Evolutionary conservation across 2,888 invertebrate genomes (phyloP).

Genomic region (Acanthosoma haemorrhoidale): DNA sequence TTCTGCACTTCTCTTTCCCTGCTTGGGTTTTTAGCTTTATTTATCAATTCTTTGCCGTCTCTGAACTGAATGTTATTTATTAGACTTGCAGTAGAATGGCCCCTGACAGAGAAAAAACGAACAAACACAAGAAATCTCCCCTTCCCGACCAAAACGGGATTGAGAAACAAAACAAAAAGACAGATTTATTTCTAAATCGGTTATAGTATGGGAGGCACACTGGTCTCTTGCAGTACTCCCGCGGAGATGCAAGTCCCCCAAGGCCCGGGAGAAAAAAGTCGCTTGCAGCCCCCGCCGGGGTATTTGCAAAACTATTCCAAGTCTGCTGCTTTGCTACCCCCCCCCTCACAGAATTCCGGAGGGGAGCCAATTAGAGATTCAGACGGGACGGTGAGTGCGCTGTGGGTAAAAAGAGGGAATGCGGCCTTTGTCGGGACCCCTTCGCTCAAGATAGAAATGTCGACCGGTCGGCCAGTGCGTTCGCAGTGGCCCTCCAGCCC

Average conservation of each 20-base stretch:
- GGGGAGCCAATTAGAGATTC: slow-evolving; percentile 20
- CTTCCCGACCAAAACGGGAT: too few relatives aligned
- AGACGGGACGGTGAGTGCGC: slow-evolving; percentile 14
- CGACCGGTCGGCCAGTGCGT: neutral
- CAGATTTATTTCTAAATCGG: neutral
- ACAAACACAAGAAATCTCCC: too few relatives aligned
- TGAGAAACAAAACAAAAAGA: neutral
- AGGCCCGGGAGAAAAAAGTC: neutral
- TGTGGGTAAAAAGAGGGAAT: slow-evolving; percentile 18
- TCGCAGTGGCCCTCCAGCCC: too few relatives aligned
- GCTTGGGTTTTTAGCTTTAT: too few relatives aligned
- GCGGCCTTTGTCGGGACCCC: slow-evolving; percentile 17
- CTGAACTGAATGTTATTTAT: too few relatives aligned
- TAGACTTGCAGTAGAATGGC: too few relatives aligned
- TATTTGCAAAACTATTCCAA: slow-evolving; percentile 25
- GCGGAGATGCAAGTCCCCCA: slow-evolving; percentile 3
- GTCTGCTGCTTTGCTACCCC: neutral
- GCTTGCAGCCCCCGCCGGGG: neutral
- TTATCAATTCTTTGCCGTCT: too few relatives aligned
- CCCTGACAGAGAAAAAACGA: too few relatives aligned
- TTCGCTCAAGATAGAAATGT: slow-evolving; percentile 12
- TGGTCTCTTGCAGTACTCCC: neutral
- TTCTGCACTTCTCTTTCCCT: too few relatives aligned
- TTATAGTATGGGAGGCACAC: neutral
- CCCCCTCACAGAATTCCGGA: slow-evolving; percentile 5